A percentile compares a stretch with the other conserved stretches of the same genome.
These are phyloP conservation scores for Rhadina sibilatrix DNA, from an alignment of 2,113 vertebrate genomes.

Conservation along the genomic window DNA sequence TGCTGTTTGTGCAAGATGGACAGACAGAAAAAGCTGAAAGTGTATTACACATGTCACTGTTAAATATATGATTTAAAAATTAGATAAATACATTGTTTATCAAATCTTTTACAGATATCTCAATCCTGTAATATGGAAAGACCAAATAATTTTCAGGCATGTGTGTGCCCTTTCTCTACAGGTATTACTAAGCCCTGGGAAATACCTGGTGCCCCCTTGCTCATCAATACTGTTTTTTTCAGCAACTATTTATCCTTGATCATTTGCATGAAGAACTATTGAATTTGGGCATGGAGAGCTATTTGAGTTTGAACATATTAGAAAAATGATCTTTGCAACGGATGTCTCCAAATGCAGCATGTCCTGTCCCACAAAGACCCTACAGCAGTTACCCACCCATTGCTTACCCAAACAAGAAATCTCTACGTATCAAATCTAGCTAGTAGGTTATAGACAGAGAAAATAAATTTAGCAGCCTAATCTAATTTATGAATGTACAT, in stretches of 20 bases:
- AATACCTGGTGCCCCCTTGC: background rate
- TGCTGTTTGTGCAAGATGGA: background rate
- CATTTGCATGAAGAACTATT: background rate
- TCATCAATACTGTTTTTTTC: background rate
- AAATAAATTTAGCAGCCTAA: background rate
- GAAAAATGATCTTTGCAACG: background rate
- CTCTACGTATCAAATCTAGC: background rate
- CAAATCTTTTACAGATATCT: background rate
- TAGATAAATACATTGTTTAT: background rate
- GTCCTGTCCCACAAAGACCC: background rate
- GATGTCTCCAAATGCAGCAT: background rate
- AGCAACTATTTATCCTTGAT: background rate
- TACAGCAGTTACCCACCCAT: background rate
- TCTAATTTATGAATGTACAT: constrained; percentile 9
- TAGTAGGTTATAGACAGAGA: background rate
- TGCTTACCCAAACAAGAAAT: background rate
- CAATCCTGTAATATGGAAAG: background rate
- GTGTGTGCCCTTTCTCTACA: background rate
- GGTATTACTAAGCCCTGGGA: background rate
- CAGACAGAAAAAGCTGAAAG: background rate
- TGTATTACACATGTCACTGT: background rate
- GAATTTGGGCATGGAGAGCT: background rate
- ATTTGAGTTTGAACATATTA: background rate
- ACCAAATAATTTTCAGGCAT: background rate
- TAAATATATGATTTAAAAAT: background rate